Evolutionary conservation across 2,888 invertebrate species (phyloP).

Genomic region (Phalera bucephala): DNA sequence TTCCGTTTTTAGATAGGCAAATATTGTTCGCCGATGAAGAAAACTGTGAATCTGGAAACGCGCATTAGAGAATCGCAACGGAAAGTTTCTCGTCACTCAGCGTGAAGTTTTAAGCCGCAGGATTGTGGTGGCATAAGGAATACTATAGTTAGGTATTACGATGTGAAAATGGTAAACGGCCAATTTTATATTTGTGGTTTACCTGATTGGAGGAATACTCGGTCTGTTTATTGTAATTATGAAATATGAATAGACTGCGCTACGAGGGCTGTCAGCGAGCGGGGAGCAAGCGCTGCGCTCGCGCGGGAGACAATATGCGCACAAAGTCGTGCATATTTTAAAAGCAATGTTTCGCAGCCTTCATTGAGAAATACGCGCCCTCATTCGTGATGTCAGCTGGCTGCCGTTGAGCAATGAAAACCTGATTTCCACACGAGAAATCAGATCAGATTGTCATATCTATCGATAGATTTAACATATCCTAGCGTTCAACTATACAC

Average conservation of each 20-base stretch:
- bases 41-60: slow-evolving; percentile 18
- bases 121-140: not conserved
- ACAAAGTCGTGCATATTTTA: slow-evolving; percentile 76
- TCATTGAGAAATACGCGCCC: slow-evolving; percentile 78
- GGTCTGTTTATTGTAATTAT: not conserved
- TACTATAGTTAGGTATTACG: slow-evolving; percentile 5
- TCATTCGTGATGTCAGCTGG: slow-evolving; percentile 75
- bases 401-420: slow-evolving; percentile 73
- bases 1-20: slow-evolving; percentile 8
- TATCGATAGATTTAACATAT: slow-evolving; percentile 24
- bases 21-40: slow-evolving; percentile 14
- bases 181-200: slow-evolving; percentile 13
- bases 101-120: slow-evolving; percentile 7
- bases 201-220: not conserved
- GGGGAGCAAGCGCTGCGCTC: slow-evolving; percentile 14
- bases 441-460: slow-evolving; percentile 61
- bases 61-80: slow-evolving; percentile 5
- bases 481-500: slow-evolving; percentile 2
- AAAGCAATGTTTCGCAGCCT: slow-evolving; percentile 77
- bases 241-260: slow-evolving; percentile 5
- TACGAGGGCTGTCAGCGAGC: slow-evolving; percentile 14
- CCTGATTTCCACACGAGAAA: slow-evolving; percentile 74
- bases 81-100: not conserved
- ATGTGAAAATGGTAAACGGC: slow-evolving; percentile 6
- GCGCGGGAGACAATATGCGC: slow-evolving; percentile 56